A percentile compares a stretch with the other conserved stretches of the same genome.
phyloP scores from a whole-genome alignment of 23 tunicate species.

The Halocynthia roretzi region DNA sequence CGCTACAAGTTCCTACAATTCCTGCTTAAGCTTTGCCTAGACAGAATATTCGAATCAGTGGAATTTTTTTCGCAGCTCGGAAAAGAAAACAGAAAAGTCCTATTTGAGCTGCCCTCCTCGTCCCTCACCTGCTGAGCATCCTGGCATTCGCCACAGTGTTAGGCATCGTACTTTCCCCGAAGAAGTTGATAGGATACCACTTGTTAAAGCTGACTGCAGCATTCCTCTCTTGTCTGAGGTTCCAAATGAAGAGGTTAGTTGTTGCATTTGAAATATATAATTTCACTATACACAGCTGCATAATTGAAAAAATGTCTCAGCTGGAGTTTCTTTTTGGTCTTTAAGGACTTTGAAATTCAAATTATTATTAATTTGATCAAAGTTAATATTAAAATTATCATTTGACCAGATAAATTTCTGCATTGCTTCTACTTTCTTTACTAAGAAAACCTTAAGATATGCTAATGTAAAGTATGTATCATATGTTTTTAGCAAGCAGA shows the following conservation, averaged over 20 bases:
- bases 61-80: slow-evolving; percentile 42
- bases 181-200: slow-evolving; percentile 83
- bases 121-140: slow-evolving; percentile 36
- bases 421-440: no score
- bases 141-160: slow-evolving; percentile 22
- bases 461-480: neutral
- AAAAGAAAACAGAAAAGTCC: slow-evolving; percentile 31
- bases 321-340: no score
- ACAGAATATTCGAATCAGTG: no score
- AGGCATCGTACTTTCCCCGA: slow-evolving; percentile 65
- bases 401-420: no score
- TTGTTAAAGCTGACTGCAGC: slow-evolving; percentile 82
- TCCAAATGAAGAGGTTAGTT: slow-evolving; percentile 58
- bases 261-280: neutral
- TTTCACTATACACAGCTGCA: neutral
- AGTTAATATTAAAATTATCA: no score
- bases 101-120: slow-evolving; percentile 53
- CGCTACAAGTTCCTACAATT: no score
- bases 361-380: no score
- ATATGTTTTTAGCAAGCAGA: slow-evolving; percentile 47
- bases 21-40: no score
- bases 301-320: neutral
- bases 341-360: no score
- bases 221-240: slow-evolving; percentile 77
- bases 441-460: neutral